Base-by-base conservation (phyloP, 2,113 vertebrate genomes). In the Egretta garzetta region DNA sequence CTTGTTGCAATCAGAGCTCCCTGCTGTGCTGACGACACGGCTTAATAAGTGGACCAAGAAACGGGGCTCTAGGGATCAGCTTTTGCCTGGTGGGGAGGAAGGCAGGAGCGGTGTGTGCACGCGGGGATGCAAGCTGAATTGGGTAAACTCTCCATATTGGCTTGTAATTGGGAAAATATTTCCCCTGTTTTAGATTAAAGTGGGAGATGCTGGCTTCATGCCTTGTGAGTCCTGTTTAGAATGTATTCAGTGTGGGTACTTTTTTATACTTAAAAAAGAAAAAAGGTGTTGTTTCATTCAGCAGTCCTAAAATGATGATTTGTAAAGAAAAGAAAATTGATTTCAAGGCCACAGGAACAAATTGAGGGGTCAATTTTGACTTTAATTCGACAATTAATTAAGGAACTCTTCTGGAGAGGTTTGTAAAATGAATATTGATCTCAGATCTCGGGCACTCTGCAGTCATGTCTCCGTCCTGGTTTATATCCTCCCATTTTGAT, bases 381-480 rank as follows among this genome's bases (percentile, higher is more conserved):
- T 97, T 96, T 87, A 97, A 95, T 96, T 90, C 63, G 77, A 88
- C 94, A 93, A 96, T 96, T 97, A 97, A 97, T 97, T 97, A 97
- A 97, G 83, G 86, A 96, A 91, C 89, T 96, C 89, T 94, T 82
- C 85, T 93, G 74, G 66, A 97, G 50, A 96, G 80, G 84, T 96
- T 96, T 96, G 77, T 91, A 93, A 96, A 96, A 97, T 93, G 82
- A 96, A 80, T 97, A 95, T 97, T 96, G 96, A 96, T 96, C 95
- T 95, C 41, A 6, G 56, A 89, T 95, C 88, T 49, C 21, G 7
- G 91, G 86, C 86, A 70, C 62, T 97, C 77, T 86, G 71, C 81
- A 97, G 91, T 55, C 89, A 80, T 80, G 88, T 93, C 91, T 96
- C 86, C 6, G 11, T 95, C 95, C 95, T 85, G 84, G 89, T 96